Percentiles rank a stretch among this genome's conserved stretches.
phyloP scores from a whole-genome alignment of 2,113 vertebrate genomes.

The Climacteris rufus region DNA sequence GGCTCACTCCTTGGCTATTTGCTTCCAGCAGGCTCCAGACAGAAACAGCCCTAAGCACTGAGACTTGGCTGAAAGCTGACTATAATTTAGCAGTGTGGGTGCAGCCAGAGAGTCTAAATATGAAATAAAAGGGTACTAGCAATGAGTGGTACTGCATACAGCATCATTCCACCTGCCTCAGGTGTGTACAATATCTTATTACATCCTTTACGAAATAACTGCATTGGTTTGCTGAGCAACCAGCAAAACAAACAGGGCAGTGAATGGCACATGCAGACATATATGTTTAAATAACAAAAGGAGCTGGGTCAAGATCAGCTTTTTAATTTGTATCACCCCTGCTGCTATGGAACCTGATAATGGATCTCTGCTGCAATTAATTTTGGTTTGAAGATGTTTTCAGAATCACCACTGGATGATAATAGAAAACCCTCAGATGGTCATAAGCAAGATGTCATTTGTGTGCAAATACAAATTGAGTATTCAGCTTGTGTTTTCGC shows the following conservation, averaged over 20 bases:
- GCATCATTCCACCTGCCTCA: neutral
- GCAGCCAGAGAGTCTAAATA: constrained; percentile 33
- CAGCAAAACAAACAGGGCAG: neutral
- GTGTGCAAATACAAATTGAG: constrained; percentile 2
- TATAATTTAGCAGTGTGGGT: constrained; percentile 12
- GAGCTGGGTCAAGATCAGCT: neutral
- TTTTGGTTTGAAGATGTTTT: neutral
- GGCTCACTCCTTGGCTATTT: constrained; percentile 9
- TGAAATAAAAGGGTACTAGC: neutral
- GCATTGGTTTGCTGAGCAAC: neutral
- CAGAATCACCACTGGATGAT: neutral
- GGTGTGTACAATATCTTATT: neutral
- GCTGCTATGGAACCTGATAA: neutral
- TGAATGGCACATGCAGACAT: neutral
- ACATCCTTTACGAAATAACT: neutral
- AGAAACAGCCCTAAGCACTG: constrained; percentile 45
- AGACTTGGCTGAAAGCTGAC: constrained; percentile 36
- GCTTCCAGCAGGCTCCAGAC: constrained; percentile 42
- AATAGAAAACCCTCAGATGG: neutral
- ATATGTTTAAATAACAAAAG: neutral
- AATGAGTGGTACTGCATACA: neutral
- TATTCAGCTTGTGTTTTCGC: constrained; percentile 14
- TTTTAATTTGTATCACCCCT: neutral
- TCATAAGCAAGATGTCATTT: neutral
- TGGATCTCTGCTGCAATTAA: neutral